Conservation (phyloP, 2,797 vertebrate genomes). For the Melanotaenia parkinsoni region DNA sequence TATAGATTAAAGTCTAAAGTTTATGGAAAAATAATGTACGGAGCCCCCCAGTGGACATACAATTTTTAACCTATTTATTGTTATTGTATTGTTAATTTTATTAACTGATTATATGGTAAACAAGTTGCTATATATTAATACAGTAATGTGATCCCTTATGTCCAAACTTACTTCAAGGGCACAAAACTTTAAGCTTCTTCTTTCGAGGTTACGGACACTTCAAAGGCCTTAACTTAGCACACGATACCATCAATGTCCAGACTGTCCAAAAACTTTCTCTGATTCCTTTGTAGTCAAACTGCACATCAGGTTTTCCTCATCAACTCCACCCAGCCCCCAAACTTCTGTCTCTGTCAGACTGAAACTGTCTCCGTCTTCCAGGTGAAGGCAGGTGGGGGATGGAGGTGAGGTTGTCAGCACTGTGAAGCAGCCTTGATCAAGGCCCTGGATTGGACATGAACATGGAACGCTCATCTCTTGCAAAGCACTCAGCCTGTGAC, state of each 20-base stretch:
- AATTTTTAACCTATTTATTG: too few relatives aligned
- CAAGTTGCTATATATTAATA: background rate
- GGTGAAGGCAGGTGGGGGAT: conserved; percentile 31
- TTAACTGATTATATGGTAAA: too few relatives aligned
- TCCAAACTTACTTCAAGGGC: conserved; percentile 16
- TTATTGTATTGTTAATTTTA: too few relatives aligned
- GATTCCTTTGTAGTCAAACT: conserved; percentile 64
- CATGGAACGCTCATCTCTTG: conserved; percentile 58
- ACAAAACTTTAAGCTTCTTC: conserved; percentile 12
- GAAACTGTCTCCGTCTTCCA: conserved; percentile 53
- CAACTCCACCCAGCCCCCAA: conserved; percentile 22
- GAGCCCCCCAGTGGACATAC: too few relatives aligned
- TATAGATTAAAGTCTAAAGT: too few relatives aligned
- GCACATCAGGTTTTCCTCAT: conserved; percentile 29
- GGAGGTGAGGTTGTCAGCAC: conserved; percentile 75
- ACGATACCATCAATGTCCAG: conserved; percentile 46
- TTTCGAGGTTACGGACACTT: conserved; percentile 40
- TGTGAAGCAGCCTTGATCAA: conserved; percentile 81
- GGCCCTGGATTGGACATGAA: conserved; percentile 69
- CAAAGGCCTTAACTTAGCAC: conserved; percentile 45
- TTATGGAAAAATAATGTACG: too few relatives aligned
- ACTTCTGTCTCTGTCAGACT: conserved; percentile 61
- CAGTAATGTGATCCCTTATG: background rate
- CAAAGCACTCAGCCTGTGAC: conserved; percentile 58
- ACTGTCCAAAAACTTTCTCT: conserved; percentile 66